phyloP scores from a whole-genome alignment of 2,113 vertebrate species.

The Phalacrocorax pelagicus region DNA sequence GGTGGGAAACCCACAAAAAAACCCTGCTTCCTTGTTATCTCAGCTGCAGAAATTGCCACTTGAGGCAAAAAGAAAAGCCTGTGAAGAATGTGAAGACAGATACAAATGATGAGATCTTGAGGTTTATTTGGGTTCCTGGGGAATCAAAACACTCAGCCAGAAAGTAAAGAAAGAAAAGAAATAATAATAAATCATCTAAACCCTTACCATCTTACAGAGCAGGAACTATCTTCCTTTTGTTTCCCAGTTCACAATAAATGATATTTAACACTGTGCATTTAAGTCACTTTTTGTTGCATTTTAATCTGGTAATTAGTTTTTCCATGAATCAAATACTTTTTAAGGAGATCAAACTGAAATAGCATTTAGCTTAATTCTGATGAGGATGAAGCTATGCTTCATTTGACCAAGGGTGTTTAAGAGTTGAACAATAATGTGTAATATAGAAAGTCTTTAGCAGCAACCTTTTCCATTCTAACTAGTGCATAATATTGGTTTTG shows the following conservation, averaged over 20 bases:
- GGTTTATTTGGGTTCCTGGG: neutral
- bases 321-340: conserved; percentile 65
- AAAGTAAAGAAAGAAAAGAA: neutral
- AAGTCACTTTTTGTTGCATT: conserved; percentile 38
- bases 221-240: neutral
- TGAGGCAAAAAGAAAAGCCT: neutral
- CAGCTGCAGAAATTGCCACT: neutral
- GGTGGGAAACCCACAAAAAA: neutral
- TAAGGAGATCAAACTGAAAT: conserved; percentile 58
- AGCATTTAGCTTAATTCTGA: conserved; percentile 69
- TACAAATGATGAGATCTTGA: neutral
- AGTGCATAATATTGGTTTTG: conserved; percentile 81
- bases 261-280: neutral
- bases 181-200: neutral
- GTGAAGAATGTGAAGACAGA: neutral
- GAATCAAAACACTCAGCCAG: neutral
- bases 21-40: neutral
- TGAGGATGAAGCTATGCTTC: conserved; percentile 69
- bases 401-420: conserved; percentile 75
- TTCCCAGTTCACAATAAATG: neutral
- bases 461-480: conserved; percentile 76
- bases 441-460: conserved; percentile 75
- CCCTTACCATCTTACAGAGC: neutral
- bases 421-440: conserved; percentile 73
- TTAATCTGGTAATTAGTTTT: conserved; percentile 65